phyloP scores from a whole-genome alignment of 2,888 invertebrate genomes.

The Brenthis hecate region DNA sequence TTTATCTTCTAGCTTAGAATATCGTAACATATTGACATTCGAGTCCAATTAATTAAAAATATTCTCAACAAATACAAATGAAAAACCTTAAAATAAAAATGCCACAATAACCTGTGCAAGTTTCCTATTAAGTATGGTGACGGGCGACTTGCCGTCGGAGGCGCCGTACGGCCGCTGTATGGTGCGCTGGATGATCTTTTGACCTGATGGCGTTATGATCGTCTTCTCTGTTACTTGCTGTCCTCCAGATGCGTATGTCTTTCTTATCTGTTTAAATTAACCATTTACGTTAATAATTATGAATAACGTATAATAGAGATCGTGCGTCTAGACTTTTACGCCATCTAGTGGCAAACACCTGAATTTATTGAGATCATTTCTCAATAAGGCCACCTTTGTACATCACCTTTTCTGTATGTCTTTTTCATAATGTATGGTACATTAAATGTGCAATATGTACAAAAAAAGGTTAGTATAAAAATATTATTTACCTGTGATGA shows the following conservation, averaged over 20 bases:
- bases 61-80: no score
- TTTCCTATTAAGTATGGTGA: constrained; percentile 72
- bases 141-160: constrained; percentile 64
- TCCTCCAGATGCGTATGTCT: constrained; percentile 59
- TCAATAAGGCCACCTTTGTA: no score
- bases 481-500: constrained; percentile 54
- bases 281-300: background rate
- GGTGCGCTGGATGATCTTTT: constrained; percentile 78
- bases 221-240: constrained; percentile 79
- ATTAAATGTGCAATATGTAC: no score
- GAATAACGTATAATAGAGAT: no score
- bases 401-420: background rate
- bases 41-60: no score
- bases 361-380: no score
- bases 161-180: constrained; percentile 65
- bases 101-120: constrained; percentile 61
- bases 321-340: no score
- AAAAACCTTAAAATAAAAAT: no score
- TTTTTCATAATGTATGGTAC: no score
- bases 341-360: no score
- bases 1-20: no score
- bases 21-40: no score
- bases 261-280: constrained; percentile 54
- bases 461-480: background rate
- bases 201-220: constrained; percentile 79